Evolutionary conservation across 2,888 invertebrate species (phyloP), one percentile per base, ranked within the genome.

Genomic region (Macropis europaea): DNA sequence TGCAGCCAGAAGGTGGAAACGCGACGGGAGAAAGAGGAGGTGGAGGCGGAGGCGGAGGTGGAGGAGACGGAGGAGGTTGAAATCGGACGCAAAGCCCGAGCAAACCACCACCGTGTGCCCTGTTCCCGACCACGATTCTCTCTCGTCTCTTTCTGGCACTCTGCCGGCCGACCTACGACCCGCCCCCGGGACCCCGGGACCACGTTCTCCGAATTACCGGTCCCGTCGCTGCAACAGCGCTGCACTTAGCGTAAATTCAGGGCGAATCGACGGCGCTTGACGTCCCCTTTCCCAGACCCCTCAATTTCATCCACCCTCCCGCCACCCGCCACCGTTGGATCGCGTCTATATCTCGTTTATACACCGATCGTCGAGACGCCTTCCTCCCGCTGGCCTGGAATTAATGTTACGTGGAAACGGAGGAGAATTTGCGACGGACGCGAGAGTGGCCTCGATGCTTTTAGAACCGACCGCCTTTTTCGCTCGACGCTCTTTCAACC

Each of bases 121-220:
- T 61, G 73, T 56, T 64, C 78, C 63, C 67, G 69, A 42, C 66
- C 68, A 68, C 72, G 70, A 68, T 79, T 75, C 82, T 67, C 69
- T 67, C 69, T 79, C 76, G 73, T 76, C 76, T 78, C 85, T 86
- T 85, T 86, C 84, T 88, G 89, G 88, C 89, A 87, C 78, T 82
- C 69, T 86, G 89, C 89, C 89, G 83, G 73, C 56, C 84, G 85
- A 88, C 85, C 88, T 86, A 80, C 83, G 85, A 88, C 88, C 88
- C 84, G 82, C 79, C 84, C 82, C 79, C 82, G 79, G 73, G 83
- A 84, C 87, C 84, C 81, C 83, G 82, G 82, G 82, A 86, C 85
- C 86, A 84, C 87, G 87, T 87, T 87, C 87, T 86, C 85, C 87
- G 85, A 88, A 88, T 88, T 87, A 86, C 87, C 86, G 83, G 84